Conservation (phyloP, 2,797 vertebrate genomes). For the Fratercula arctica region DNA sequence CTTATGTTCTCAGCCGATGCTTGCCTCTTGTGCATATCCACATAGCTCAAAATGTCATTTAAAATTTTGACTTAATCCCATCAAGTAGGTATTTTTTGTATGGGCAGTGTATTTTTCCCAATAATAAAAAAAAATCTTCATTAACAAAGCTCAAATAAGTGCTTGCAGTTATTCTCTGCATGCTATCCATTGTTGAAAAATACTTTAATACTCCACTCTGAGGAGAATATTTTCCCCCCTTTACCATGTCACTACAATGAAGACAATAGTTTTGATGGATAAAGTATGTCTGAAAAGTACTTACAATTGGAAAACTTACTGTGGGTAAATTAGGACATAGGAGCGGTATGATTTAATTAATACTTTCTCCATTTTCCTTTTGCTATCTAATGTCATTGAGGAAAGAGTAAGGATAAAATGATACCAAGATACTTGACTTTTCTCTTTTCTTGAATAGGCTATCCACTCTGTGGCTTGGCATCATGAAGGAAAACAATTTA, state of each 20-base stretch:
- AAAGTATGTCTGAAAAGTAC: background rate
- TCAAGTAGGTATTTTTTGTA: background rate
- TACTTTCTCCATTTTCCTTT: background rate
- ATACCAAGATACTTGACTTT: background rate
- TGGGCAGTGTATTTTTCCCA: background rate
- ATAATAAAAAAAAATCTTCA: background rate
- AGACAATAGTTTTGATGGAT: background rate
- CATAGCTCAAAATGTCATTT: background rate
- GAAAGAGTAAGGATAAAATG: background rate
- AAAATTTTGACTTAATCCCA: background rate
- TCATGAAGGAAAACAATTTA: constrained; percentile 98
- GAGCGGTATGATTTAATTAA: background rate
- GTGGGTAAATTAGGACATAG: background rate
- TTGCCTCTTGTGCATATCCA: background rate
- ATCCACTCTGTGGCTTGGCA: constrained; percentile 99
- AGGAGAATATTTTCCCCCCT: background rate
- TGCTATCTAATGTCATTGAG: background rate
- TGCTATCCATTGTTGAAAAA: background rate
- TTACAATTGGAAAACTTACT: background rate
- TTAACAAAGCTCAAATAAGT: background rate
- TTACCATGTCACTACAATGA: background rate
- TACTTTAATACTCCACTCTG: background rate
- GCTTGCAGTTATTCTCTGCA: background rate
- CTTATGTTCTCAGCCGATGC: background rate
- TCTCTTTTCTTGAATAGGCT: constrained; percentile 78